Base-by-base conservation (phyloP, 2,113 vertebrate genomes). In the Rhagologus leucostigma region DNA sequence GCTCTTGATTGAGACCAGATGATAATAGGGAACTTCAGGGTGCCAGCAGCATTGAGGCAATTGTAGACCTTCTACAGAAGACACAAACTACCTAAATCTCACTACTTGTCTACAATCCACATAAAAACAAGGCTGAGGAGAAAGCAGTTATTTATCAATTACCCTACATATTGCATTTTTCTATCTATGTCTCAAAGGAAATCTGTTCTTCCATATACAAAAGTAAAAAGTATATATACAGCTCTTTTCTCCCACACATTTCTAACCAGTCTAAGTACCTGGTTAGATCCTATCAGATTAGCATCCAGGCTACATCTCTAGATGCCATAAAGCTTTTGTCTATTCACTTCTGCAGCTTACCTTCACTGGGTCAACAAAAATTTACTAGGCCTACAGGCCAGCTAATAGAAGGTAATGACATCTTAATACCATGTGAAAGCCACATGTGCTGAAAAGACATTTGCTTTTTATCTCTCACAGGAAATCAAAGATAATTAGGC, bases 401-500 rank as follows among this genome's bases (percentile, higher is more conserved):
- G 27, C 57, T 80, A 73, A n/a, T 33, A 41, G 57, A 60, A 86
- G 44, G 35, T 65, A 69, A 79, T 18, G 17, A n/a, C 13, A 30
- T 33, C 53, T 79, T 79, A 75, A 55, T 37, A 22, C 39, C 55
- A 32, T 50, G 11, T 21, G 6, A 70, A 88, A 93, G 47, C 23
- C 37, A 65, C 5, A 3, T 16, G 50, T 30, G 30, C 63, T 65
- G 47, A 44, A 77, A 60, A 90, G 67, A 62, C 47, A 69, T 79
- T 90, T 80, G 33, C 26, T 90, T 78, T 85, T 87, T n/a, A 1
- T 46, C 46, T 94, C 67, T 53, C 75, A 77, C 23, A 65, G 42
- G 95, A 97, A 69, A 82, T 56, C 57, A 57, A 78, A 87, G 63
- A 39, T 79, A 84, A 91, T 95, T 56, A 82, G 44, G 35, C 65